phyloP scores from a whole-genome alignment of 2,113 vertebrate genomes.

The Onychorhynchus coronatus region DNA sequence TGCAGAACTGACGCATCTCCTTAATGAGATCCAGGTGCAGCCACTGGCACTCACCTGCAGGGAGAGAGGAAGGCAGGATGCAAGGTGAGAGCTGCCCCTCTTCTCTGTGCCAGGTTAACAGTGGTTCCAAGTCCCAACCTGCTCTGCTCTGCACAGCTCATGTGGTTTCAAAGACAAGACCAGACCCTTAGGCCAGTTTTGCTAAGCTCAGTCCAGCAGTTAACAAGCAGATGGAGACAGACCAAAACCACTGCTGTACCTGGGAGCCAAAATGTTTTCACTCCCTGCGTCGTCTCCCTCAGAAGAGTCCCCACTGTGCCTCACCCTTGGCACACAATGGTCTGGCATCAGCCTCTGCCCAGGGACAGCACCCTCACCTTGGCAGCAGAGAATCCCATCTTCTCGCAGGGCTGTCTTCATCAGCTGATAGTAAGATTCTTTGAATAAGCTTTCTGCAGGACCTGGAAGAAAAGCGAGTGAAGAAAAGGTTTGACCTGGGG shows the following conservation, averaged over 20 bases:
- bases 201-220: background rate
- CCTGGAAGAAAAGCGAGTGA: constrained; percentile 55
- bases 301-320: background rate
- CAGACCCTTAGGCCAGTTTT: background rate
- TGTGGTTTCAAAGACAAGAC: background rate
- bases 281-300: background rate
- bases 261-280: background rate
- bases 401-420: constrained; percentile 93
- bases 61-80: background rate
- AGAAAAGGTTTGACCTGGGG: background rate
- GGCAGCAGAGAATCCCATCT: constrained; percentile 94
- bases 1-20: constrained; percentile 95
- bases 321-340: background rate
- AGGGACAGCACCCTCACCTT: constrained; percentile 77
- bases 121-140: constrained; percentile 20
- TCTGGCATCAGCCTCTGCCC: background rate
- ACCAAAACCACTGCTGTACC: background rate
- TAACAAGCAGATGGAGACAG: background rate
- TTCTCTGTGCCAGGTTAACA: background rate
- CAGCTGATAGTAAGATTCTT: constrained; percentile 96
- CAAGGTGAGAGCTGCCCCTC: constrained; percentile 18
- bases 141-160: background rate
- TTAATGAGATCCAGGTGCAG: constrained; percentile 97
- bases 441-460: constrained; percentile 96
- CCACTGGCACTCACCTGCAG: constrained; percentile 94